Evolutionary conservation across 1,140 invertebrate species (phyloP).

Genomic region (Saxidomus purpurata): DNA sequence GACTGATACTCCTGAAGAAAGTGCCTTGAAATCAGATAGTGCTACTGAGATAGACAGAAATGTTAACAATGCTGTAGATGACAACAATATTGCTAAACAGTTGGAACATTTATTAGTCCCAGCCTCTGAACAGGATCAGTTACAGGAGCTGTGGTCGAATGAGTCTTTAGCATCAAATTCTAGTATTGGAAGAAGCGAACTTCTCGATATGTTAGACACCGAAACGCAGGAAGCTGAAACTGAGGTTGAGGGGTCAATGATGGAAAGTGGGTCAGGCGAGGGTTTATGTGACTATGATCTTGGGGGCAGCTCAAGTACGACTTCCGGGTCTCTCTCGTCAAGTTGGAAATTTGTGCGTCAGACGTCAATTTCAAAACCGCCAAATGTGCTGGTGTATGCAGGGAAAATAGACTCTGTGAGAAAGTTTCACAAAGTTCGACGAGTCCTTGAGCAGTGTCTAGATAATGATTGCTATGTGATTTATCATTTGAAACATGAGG

Average conservation of each 20-base stretch:
- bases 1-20: neutral
- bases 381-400: conserved; percentile 94
- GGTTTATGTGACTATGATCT: conserved; percentile 59
- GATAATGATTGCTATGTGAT: conserved; percentile 92
- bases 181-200: conserved; percentile 55
- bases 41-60: neutral
- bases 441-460: conserved; percentile 90
- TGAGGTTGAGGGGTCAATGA: conserved; percentile 22
- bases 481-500: conserved; percentile 90
- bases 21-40: neutral
- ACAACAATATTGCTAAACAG: conserved; percentile 20
- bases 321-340: conserved; percentile 3
- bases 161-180: conserved; percentile 71
- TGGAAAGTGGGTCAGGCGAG: conserved; percentile 71
- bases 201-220: conserved; percentile 49
- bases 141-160: conserved; percentile 69
- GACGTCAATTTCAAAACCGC: conserved; percentile 88
- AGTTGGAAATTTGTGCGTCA: conserved; percentile 29
- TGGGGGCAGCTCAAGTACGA: neutral
- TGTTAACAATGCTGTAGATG: conserved; percentile 10
- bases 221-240: conserved; percentile 58
- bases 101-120: conserved; percentile 11
- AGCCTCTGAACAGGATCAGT: conserved; percentile 24
- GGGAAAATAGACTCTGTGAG: conserved; percentile 89
- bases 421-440: conserved; percentile 91